Evolutionary conservation across 2,113 vertebrate species (phyloP), one percentile per base, ranked within the genome.

Genomic region (Arothron firmamentum): DNA sequence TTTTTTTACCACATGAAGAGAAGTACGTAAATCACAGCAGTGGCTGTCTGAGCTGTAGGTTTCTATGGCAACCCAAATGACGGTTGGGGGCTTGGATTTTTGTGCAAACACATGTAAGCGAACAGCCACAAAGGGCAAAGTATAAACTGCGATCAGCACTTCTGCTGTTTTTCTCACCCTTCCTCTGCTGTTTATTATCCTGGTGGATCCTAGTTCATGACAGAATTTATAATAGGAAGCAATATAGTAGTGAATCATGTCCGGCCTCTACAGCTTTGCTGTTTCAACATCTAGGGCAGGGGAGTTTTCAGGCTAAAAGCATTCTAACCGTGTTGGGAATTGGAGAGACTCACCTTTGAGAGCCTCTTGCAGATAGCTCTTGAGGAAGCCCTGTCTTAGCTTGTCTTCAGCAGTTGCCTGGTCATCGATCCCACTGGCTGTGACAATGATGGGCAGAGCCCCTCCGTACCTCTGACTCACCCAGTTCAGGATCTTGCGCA

Each of bases 351-450:
- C 61, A 99, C 97, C 96, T 92, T 96, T 96, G 45, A 97, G 89
- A 6, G 93, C 89, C 59, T 98, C 95, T 78, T 95, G 93, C 56
- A 93, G 4, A 0, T 99, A 95, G 50, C 85, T 91, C 75, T 79
- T 89, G 53, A 97, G 51, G 76, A 96, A 98, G 62, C 92, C 90
- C 65, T 92, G 92, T 28, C 95, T 89, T 49, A 97, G 86, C 55
- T 76, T 82, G 56, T 99, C 96, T 0, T 94, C 85, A 17, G 88
- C 72, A 31, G 84, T 68, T 38, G 93, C 87, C 18, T 81, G 92
- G 74, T 99, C 97, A 13, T 96, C 95, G 25, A 98, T 81, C 63
- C 97, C 96, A 0, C 85, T 95, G 18, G 93, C 94, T 1, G 93
- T 97, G 80, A 99, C 72, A 8, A 97, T 92, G 52, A 98, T 78